Percentiles rank a stretch among this genome's conserved stretches.
Conservation (phyloP, 2,797 vertebrate genomes). For the Darevskia nairensis region DNA sequence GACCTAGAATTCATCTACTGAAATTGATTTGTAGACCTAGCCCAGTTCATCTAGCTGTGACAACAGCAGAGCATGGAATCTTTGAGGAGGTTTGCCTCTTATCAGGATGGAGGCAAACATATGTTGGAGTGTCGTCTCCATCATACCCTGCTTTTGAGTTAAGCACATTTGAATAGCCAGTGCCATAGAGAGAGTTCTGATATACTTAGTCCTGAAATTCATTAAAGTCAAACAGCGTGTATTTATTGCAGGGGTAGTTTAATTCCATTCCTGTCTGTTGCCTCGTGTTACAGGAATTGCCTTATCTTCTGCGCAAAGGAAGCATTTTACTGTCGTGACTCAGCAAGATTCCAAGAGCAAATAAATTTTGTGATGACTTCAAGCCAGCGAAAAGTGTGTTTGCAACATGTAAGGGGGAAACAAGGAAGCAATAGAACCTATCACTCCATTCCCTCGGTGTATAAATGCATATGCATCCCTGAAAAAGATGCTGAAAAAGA, state of each 20-base stretch:
- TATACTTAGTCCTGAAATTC: slow-evolving; percentile 6
- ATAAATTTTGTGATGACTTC: background rate
- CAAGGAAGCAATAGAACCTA: slow-evolving; percentile 2
- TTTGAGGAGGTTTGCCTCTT: background rate
- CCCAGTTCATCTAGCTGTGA: background rate
- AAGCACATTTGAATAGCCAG: background rate
- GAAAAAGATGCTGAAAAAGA: background rate
- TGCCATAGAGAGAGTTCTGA: background rate
- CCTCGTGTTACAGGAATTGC: slow-evolving; percentile 18
- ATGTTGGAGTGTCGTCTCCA: background rate
- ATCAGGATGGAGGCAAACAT: background rate
- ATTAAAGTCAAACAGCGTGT: slow-evolving; percentile 24
- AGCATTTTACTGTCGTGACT: background rate
- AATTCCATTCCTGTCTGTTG: slow-evolving; percentile 17
- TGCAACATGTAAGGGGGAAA: slow-evolving; percentile 7
- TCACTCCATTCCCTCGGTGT: background rate
- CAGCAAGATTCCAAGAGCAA: background rate
- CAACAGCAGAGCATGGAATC: background rate
- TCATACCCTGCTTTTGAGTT: background rate
- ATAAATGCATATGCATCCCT: background rate
- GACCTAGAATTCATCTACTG: background rate
- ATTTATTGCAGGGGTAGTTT: slow-evolving; percentile 4
- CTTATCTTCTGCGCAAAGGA: background rate
- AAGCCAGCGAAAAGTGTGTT: slow-evolving; percentile 12
- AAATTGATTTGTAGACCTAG: background rate